A percentile compares a stretch with the other conserved stretches of the same genome.
phyloP scores from a whole-genome alignment of 2,888 invertebrate species.

The Bellardia bayeri region DNA sequence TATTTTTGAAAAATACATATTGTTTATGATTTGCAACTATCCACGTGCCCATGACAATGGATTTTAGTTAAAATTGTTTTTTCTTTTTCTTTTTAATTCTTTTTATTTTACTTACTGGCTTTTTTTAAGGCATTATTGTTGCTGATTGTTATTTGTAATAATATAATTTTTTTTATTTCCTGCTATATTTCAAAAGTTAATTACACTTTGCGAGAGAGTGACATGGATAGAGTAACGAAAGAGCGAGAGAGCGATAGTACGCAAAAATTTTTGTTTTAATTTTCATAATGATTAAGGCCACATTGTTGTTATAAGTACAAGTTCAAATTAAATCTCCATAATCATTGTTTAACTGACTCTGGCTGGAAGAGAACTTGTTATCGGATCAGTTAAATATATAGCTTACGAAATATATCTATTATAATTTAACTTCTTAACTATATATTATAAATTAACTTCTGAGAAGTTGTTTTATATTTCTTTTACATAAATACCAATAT shows the following conservation, averaged over 20 bases:
- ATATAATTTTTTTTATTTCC: constrained; percentile 62
- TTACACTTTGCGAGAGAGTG: constrained; percentile 60
- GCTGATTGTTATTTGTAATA: constrained; percentile 63
- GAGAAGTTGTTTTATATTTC: no score
- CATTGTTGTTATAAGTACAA: constrained; percentile 50
- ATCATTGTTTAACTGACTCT: constrained; percentile 7
- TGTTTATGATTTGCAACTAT: constrained; percentile 70
- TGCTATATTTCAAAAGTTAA: constrained; percentile 70
- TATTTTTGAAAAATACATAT: constrained; percentile 54
- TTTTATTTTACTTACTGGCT: constrained; percentile 36
- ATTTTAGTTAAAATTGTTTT: constrained; percentile 68
- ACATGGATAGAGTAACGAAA: constrained; percentile 7
- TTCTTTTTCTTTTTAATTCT: constrained; percentile 64
- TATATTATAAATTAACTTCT: no score
- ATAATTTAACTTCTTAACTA: no score
- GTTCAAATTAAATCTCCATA: background rate
- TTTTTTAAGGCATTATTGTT: constrained; percentile 63
- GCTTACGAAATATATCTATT: background rate
- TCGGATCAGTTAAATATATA: background rate
- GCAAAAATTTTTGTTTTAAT: constrained; percentile 40
- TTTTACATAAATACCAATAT: background rate
- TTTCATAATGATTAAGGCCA: constrained; percentile 64
- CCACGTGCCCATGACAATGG: constrained; percentile 73
- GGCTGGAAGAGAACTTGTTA: background rate
- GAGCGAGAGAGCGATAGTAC: constrained; percentile 36